phyloP scores from a whole-genome alignment of 2,113 vertebrate species.

The Ranitomeya imitator region DNA sequence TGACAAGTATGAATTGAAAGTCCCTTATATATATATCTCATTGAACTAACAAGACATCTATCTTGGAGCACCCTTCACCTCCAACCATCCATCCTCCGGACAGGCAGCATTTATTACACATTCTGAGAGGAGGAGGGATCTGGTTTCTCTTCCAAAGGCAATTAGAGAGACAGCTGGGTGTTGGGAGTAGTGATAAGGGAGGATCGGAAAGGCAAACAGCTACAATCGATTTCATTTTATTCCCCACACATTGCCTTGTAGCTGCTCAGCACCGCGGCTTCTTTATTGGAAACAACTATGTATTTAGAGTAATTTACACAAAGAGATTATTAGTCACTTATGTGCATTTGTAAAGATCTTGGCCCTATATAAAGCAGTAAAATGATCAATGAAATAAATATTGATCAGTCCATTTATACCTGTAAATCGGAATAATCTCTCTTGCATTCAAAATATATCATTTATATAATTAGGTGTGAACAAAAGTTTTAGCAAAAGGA shows the following conservation, averaged over 20 bases:
- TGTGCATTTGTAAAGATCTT: neutral
- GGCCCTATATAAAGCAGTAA: neutral
- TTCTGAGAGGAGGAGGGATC: slow-evolving; percentile 72
- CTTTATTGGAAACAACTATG: neutral
- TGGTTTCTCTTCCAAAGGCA: slow-evolving; percentile 69
- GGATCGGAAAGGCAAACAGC: slow-evolving; percentile 38
- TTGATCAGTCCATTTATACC: neutral
- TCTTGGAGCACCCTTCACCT: slow-evolving; percentile 58
- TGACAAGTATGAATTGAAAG: slow-evolving; percentile 58
- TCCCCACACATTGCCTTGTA: slow-evolving; percentile 11
- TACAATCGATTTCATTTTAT: slow-evolving; percentile 26
- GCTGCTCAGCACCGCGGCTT: neutral
- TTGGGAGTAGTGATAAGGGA: slow-evolving; percentile 55
- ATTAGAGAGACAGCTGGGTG: slow-evolving; percentile 70
- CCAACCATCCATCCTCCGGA: slow-evolving; percentile 68
- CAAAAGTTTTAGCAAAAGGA: no score
- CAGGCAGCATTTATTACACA: slow-evolving; percentile 76
- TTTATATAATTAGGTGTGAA: no score
- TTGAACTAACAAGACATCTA: slow-evolving; percentile 58
- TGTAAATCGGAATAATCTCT: neutral
- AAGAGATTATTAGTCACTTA: neutral
- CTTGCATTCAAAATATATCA: neutral
- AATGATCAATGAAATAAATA: neutral
- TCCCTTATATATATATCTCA: slow-evolving; percentile 57
- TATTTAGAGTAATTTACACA: neutral